Evolutionary conservation across 2,797 vertebrate species (phyloP), one percentile per base, ranked within the genome.

Genomic region (Acomys russatus): DNA sequence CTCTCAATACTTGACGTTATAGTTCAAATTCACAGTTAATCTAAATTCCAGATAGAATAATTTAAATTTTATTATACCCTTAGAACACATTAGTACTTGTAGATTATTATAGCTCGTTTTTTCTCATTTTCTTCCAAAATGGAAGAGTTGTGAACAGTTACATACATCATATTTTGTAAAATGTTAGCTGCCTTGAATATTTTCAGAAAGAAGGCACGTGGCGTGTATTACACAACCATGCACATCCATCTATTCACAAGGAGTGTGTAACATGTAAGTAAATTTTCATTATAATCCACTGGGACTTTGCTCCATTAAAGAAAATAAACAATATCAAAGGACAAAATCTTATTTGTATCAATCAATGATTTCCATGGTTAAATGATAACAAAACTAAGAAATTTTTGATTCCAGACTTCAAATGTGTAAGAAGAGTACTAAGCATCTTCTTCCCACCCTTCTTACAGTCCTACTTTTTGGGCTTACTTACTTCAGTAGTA

Each of bases 1-100:
- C 10, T 94, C 71, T 90, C 76, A 95, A 64, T 59, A 71, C 64
- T 79, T 95, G 88, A 73, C 25, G 93, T 85, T 83, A 66, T 33
- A 96, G 68, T 93, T 96, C 71, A 95, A 87, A 92, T 79, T 83
- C 92, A 63, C 9, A 88, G 51, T 97, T 95, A 92, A 90, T 90
- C 49, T 89, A 92, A 89, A 92, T 80, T 79, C 35, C 49, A 80
- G 33, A 73, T 63, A 90, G 77, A 79, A 54, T 56, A 78, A 97
- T 61, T 91, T 96, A 90, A 25, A 93, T 93, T 96, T 95, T 87
- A 86, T 93, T 90, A 84, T 71, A 71, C 9, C n/a, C 38, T 51
- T 74, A 18, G 56, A 86, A 83, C 78, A 93, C 54, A 5, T 92
- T 56, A 61, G 15, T 66, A 90, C 90, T 84, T 90, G 76, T 91